Evolutionary conservation across 2,888 invertebrate genomes (phyloP).

Genomic region (Zygogramma bicolorata): DNA sequence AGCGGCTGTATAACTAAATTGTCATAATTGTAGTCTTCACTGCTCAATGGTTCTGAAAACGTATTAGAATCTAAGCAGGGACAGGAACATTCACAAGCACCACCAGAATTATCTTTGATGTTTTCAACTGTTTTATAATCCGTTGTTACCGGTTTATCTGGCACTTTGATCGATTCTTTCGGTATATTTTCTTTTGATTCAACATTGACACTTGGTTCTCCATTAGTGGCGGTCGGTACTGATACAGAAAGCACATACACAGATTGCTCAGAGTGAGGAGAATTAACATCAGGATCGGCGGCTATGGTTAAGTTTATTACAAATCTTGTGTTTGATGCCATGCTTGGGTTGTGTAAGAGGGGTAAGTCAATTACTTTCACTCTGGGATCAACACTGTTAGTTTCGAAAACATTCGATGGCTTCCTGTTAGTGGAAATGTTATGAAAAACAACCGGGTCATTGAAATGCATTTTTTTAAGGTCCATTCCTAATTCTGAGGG

Average conservation of each 20-base stretch:
- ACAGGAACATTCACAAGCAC: slow-evolving; percentile 81
- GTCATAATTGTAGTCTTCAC: slow-evolving; percentile 51
- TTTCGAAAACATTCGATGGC: slow-evolving; percentile 49
- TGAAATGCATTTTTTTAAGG: slow-evolving; percentile 51
- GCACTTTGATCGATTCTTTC: slow-evolving; percentile 36
- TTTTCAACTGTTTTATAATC: slow-evolving; percentile 25
- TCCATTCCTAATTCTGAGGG: slow-evolving; percentile 40
- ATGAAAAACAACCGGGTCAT: slow-evolving; percentile 48
- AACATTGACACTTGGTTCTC: slow-evolving; percentile 71
- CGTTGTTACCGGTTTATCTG: slow-evolving; percentile 33
- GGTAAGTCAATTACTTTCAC: slow-evolving; percentile 63
- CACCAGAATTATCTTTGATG: slow-evolving; percentile 68
- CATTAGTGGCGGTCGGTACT: slow-evolving; percentile 76
- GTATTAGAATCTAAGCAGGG: slow-evolving; percentile 72
- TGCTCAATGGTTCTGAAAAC: slow-evolving; percentile 55
- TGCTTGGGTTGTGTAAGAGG: slow-evolving; percentile 60
- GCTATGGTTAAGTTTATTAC: slow-evolving; percentile 87
- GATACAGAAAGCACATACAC: slow-evolving; percentile 85
- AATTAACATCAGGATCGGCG: slow-evolving; percentile 73
- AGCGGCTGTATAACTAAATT: slow-evolving; percentile 35
- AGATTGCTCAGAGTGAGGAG: slow-evolving; percentile 71
- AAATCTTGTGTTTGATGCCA: slow-evolving; percentile 71
- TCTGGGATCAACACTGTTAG: slow-evolving; percentile 50
- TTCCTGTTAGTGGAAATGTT: slow-evolving; percentile 52
- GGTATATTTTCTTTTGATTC: slow-evolving; percentile 50